These are phyloP conservation scores for Hetaerina americana DNA, from an alignment of 1,140 invertebrate genomes.

Conservation along the genomic window DNA sequence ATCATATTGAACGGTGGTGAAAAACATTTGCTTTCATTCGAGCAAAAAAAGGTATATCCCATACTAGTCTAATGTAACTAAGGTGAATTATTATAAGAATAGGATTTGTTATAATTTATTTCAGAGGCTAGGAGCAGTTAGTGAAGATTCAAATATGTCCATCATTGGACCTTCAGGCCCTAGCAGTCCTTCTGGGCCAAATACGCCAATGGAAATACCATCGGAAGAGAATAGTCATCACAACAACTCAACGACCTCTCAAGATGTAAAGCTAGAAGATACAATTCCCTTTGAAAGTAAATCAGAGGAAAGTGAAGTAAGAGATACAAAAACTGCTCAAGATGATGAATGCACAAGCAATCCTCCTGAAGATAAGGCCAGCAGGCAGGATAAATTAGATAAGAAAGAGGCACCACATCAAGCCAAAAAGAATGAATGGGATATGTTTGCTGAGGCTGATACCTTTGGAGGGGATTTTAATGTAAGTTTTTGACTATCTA, in stretches of 20 bases:
- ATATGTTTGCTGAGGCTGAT: slow-evolving; percentile 83
- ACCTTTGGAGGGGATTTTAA: slow-evolving; percentile 69
- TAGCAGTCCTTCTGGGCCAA: slow-evolving; percentile 23
- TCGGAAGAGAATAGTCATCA: slow-evolving; percentile 24
- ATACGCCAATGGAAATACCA: slow-evolving; percentile 23
- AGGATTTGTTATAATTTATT: slow-evolving; percentile 24
- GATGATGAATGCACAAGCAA: slow-evolving; percentile 12
- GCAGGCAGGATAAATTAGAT: slow-evolving; percentile 16
- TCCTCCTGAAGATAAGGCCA: slow-evolving; percentile 14
- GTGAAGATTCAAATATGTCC: slow-evolving; percentile 44
- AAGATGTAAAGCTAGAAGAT: slow-evolving; percentile 11
- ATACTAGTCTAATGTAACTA: too few species aligned
- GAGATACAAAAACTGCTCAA: too few species aligned
- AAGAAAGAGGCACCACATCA: slow-evolving; percentile 23
- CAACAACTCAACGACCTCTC: slow-evolving; percentile 13
- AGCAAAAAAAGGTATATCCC: too few species aligned
- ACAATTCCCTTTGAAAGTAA: slow-evolving; percentile 20
- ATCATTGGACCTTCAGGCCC: slow-evolving; percentile 20
- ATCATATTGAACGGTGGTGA: too few species aligned
- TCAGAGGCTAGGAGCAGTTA: slow-evolving; percentile 43
- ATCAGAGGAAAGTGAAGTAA: slow-evolving; percentile 16
- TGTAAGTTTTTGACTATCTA: too few species aligned
- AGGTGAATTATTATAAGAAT: too few species aligned
- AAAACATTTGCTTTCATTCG: too few species aligned
- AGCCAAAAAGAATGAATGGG: slow-evolving; percentile 45